Base-by-base conservation (phyloP, 1,140 invertebrate species). In the Camponotus vicinus region DNA sequence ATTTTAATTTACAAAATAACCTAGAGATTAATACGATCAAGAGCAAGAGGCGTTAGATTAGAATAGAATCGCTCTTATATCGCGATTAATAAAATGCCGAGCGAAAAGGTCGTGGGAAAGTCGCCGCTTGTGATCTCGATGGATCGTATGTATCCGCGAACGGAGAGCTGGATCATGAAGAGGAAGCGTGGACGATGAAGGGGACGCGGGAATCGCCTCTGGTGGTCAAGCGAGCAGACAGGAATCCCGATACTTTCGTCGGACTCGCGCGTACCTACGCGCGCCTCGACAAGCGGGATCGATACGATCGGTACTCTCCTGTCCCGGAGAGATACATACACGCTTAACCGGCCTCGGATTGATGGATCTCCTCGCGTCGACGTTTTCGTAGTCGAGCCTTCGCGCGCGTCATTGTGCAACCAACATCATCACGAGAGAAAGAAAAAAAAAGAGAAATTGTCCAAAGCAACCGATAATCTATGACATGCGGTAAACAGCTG, bases 321-420 rank as follows among this genome's bases (percentile, higher is more conserved):
- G 79, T 40, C 73, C 21, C 64, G 67, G 42, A 69, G 45, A 78
- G 64, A 67, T 86, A 76, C 37, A 57, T 86, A 76, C 40, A 69
- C 67, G 80, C 52, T 40, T 63, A 15, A 73, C 85, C 61, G 71
- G 63, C 76, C 64, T 64, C 75, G 89, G 90, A 92, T 93, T 90
- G 92, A 94, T 93, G 90, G 90, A 93, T 93, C 89, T 89, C 71
- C 89, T 88, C 85, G 85, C 79, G 86, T 78, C 90, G 85, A 88
- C 87, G 86, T 88, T 93, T 92, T 93, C 89, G 91, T 92, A 89
- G 90, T 85, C 82, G 75, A 61, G 49, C 73, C 86, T 88, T 82
- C 37, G 27, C 67, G 61, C 13, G 59, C 57, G 63, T 80, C 71
- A 79, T 92, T 89, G 88, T 85, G 91, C 86, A 90, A 90, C 83